Evolutionary conservation across 2,113 vertebrate species (phyloP).

Genomic region (Ammodytes marinus): DNA sequence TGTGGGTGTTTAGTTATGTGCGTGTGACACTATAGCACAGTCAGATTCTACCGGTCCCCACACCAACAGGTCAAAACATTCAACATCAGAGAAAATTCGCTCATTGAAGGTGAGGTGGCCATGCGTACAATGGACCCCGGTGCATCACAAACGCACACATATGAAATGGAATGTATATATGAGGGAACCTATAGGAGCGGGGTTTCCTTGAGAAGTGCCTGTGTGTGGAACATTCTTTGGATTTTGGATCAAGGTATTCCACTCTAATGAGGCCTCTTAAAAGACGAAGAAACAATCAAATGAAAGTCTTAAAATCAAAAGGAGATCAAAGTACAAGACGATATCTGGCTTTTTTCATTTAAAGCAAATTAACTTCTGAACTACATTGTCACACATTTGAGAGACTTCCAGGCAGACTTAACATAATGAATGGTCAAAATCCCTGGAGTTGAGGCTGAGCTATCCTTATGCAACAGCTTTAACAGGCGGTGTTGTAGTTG

Average conservation of each 20-base stretch:
- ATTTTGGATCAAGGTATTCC: not conserved
- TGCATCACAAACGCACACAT: not conserved
- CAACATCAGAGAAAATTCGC: constrained; percentile 2
- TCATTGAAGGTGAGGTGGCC: not conserved
- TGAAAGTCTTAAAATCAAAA: not conserved
- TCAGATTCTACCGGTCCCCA: constrained; percentile 27
- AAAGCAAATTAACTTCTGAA: not conserved
- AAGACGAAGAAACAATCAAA: not conserved
- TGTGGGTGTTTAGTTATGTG: constrained; percentile 56
- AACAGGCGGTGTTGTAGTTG: not conserved
- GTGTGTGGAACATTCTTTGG: not conserved
- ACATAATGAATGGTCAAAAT: not conserved
- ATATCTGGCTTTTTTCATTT: not conserved
- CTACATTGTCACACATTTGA: not conserved
- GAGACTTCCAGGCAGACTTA: not conserved
- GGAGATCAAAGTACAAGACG: not conserved
- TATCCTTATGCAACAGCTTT: not conserved
- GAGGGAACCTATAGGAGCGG: not conserved
- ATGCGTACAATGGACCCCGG: constrained; percentile 1
- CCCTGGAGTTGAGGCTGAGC: not conserved
- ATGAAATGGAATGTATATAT: too few species aligned
- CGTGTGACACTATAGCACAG: constrained; percentile 40
- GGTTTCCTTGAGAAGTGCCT: not conserved
- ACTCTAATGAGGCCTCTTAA: not conserved
- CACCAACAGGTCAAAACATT: constrained; percentile 34